phyloP scores from a whole-genome alignment of 2,797 vertebrate genomes.

The Falco concolor region DNA sequence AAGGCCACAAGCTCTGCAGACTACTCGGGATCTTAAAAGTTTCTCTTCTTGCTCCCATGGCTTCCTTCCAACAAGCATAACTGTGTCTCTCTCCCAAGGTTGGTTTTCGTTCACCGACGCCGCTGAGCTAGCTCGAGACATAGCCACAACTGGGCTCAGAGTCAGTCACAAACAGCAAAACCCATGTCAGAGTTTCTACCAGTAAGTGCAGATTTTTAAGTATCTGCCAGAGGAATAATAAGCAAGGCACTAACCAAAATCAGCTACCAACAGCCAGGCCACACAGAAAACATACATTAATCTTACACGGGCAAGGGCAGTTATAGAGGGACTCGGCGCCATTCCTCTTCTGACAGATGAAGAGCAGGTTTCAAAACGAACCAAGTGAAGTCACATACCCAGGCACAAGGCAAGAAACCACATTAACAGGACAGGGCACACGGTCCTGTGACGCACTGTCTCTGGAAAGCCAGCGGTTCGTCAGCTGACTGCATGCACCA shows the following conservation, averaged over 20 bases:
- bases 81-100: too few relatives aligned
- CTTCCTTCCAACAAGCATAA: too few relatives aligned
- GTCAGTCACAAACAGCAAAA: background rate
- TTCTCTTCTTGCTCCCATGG: too few relatives aligned
- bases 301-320: background rate
- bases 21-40: too few relatives aligned
- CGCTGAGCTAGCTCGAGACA: too few relatives aligned
- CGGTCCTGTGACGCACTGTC: fast-evolving
- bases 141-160: background rate
- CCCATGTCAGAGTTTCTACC: background rate
- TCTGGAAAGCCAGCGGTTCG: fast-evolving
- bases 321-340: background rate
- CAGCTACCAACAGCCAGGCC: background rate
- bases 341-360: background rate
- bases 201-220: background rate
- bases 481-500: fast-evolving
- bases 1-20: too few relatives aligned
- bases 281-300: background rate
- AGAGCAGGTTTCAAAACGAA: background rate
- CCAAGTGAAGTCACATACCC: background rate
- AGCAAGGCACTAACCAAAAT: background rate
- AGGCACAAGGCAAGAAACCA: background rate
- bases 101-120: too few relatives aligned
- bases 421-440: fast-evolving
- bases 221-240: background rate